Base-by-base conservation (phyloP, 2,113 vertebrate species). In the Nesogale talazaci region DNA sequence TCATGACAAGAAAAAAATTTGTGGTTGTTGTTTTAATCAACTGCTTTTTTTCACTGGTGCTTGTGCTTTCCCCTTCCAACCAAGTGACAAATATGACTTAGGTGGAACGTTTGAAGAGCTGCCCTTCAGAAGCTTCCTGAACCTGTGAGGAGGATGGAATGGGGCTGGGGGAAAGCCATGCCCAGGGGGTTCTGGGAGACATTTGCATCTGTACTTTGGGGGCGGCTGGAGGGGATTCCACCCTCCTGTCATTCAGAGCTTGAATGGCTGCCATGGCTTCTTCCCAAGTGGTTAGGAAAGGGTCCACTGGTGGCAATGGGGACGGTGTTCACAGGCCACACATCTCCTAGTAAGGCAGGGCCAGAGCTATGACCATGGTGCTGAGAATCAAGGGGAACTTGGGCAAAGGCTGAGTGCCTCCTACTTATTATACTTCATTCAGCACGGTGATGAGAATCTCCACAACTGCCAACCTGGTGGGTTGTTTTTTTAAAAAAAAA, bases 261-360 rank as follows among this genome's bases (percentile, higher is more conserved):
- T 79, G 72, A 63, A 65, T 83, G 89, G 67, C 86, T 85, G 74
- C 36, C 31, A 46, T 88, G 40, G 80, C 25, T 88, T 83, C 25
- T 88, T 83, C 86, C 83, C 80, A 93, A 86, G 40, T 29, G 69
- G 36, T 38, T 91, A 81, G 34, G 81, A 86, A 87, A 93, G 15
- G 88, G 67, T 14, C 79, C 34, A 77, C 52, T 56, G 61, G 31
- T 42, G 12, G 6, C 34, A 29, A 80, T 34, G 76, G 70, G 25
- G 65, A 77, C 78, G 17, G 72, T 67, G 6, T 69, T 46, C 40
- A 61, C 1, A 63, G 70, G 78, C 1, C 76, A 14, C 11, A 42
- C 46, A 83, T 82, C 23, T 59, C 80, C 76, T 63, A 22, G 2
- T 15, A 27, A 72, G 83, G 89, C 88, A 67, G 2, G 25, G 59